phyloP scores from a whole-genome alignment of 2,113 vertebrate genomes.

The Pipa parva region DNA sequence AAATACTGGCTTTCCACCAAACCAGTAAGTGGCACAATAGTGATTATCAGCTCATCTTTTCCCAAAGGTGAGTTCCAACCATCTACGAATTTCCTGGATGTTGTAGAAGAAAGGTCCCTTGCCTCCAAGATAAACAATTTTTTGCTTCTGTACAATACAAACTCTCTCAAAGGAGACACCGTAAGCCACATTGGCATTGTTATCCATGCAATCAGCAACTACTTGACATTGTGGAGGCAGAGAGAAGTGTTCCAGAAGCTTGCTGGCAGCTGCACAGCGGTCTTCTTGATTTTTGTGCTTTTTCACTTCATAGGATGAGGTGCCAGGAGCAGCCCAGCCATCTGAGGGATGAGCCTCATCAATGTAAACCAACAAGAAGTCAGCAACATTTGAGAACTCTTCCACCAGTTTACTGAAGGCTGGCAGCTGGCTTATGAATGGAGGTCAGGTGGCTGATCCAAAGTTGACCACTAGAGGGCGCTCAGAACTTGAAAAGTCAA shows the following conservation, averaged over 20 bases:
- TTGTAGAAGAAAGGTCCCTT: slow-evolving; percentile 95
- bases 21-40: neutral
- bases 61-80: slow-evolving; percentile 85
- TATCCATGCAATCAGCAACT: slow-evolving; percentile 95
- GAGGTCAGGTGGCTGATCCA: slow-evolving; percentile 96
- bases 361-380: slow-evolving; percentile 95
- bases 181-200: slow-evolving; percentile 88
- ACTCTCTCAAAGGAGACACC: slow-evolving; percentile 91
- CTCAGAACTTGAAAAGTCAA: slow-evolving; percentile 85
- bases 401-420: slow-evolving; percentile 91
- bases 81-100: slow-evolving; percentile 81
- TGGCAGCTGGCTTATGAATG: slow-evolving; percentile 87
- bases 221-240: slow-evolving; percentile 87
- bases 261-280: slow-evolving; percentile 78
- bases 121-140: slow-evolving; percentile 88
- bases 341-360: slow-evolving; percentile 96
- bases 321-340: slow-evolving; percentile 85
- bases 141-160: slow-evolving; percentile 89
- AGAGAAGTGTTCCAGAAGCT: slow-evolving; percentile 80
- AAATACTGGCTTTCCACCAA: neutral
- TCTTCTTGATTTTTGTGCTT: slow-evolving; percentile 89
- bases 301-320: slow-evolving; percentile 79
- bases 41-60: slow-evolving; percentile 71
- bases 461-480: slow-evolving; percentile 95
- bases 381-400: slow-evolving; percentile 87